A percentile compares a stretch with the other conserved stretches of the same genome.
Evolutionary conservation across 2,113 vertebrate species (phyloP).

Genomic region (Oenanthe oenanthe): DNA sequence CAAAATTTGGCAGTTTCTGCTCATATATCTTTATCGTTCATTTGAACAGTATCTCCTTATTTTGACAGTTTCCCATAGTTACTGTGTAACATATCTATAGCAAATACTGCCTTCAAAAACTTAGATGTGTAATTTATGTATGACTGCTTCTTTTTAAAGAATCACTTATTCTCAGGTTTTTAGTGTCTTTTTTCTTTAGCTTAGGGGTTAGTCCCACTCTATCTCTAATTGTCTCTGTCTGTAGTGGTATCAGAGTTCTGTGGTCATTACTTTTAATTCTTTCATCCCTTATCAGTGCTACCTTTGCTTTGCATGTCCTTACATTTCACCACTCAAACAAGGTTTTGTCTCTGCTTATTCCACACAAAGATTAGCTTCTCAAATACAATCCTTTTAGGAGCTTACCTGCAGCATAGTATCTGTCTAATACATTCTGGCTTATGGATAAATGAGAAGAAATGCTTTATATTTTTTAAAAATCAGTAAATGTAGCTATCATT

Average conservation of each 20-base stretch:
- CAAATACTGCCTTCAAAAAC: not conserved
- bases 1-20: not conserved
- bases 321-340: conserved; percentile 43
- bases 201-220: not conserved
- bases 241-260: conserved; percentile 26
- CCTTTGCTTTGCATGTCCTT: conserved; percentile 39
- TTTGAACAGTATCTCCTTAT: not conserved
- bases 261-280: conserved; percentile 55
- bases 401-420: not conserved
- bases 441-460: not conserved
- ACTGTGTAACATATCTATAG: not conserved
- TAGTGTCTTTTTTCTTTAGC: conserved; percentile 10
- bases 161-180: not conserved
- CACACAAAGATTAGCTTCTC: conserved; percentile 27
- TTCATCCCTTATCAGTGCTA: conserved; percentile 54
- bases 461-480: not conserved
- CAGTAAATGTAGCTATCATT: not conserved
- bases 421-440: not conserved
- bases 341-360: not conserved
- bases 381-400: not conserved
- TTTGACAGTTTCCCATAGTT: not conserved
- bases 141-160: not conserved
- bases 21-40: not conserved
- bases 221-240: conserved; percentile 4
- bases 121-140: not conserved